Evolutionary conservation across 2,797 vertebrate species (phyloP).

Genomic region (Bucorvus abyssinicus): DNA sequence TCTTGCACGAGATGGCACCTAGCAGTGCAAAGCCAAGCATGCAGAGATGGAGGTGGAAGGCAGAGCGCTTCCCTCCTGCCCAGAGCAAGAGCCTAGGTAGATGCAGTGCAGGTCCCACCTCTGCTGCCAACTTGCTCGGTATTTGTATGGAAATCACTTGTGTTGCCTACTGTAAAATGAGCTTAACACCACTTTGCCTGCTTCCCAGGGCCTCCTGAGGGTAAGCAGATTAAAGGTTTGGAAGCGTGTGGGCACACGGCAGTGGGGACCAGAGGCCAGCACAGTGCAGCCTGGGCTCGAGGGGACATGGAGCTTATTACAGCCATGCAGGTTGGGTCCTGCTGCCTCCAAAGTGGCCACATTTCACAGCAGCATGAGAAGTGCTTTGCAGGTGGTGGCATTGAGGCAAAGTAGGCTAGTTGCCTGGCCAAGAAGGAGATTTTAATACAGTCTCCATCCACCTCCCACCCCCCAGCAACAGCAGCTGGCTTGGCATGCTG

Average conservation of each 20-base stretch:
- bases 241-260: fast-evolving
- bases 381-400: neutral
- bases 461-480: neutral
- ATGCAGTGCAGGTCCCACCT: neutral
- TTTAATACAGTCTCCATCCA: neutral
- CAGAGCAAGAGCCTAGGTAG: neutral
- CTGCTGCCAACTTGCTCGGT: neutral
- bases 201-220: neutral
- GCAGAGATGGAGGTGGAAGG: neutral
- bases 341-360: neutral
- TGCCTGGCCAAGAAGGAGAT: neutral
- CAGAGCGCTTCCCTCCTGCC: neutral
- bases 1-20: neutral
- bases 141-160: neutral
- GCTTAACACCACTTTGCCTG: constrained; percentile 35
- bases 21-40: neutral
- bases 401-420: neutral
- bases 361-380: neutral
- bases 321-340: neutral
- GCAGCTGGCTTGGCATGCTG: fast-evolving
- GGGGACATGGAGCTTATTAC: fast-evolving
- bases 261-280: neutral
- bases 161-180: constrained; percentile 22
- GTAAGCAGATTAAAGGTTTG: constrained; percentile 52
- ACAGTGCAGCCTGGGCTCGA: fast-evolving